Evolutionary conservation across 2,113 vertebrate species (phyloP).

Genomic region (Rutilus rutilus): DNA sequence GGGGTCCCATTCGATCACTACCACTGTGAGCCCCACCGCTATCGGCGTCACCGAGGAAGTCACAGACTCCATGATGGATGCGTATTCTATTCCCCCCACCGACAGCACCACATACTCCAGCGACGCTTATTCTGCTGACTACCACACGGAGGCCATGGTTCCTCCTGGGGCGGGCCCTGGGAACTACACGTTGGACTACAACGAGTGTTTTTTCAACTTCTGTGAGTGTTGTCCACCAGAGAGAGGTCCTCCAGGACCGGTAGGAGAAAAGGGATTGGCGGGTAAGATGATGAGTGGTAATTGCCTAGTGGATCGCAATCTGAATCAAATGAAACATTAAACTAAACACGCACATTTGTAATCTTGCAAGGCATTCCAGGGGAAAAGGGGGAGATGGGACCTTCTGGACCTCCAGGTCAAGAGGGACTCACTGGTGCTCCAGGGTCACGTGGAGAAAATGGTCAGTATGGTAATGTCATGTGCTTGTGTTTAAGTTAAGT

Average conservation of each 20-base stretch:
- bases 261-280: constrained; percentile 76
- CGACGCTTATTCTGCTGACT: constrained; percentile 65
- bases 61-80: constrained; percentile 69
- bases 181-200: constrained; percentile 83
- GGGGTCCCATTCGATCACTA: constrained; percentile 59
- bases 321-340: not conserved
- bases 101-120: constrained; percentile 69
- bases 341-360: not conserved
- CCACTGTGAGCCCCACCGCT: constrained; percentile 58
- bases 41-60: constrained; percentile 61
- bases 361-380: constrained; percentile 80
- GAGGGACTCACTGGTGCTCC: constrained; percentile 78
- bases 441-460: constrained; percentile 85
- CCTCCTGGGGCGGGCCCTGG: constrained; percentile 71
- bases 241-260: constrained; percentile 76
- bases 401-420: constrained; percentile 71
- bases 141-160: constrained; percentile 69
- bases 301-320: not conserved
- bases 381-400: constrained; percentile 80
- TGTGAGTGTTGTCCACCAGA: constrained; percentile 87
- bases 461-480: constrained; percentile 63
- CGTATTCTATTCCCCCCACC: constrained; percentile 51
- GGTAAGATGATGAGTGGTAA: constrained; percentile 70
- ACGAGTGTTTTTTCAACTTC: constrained; percentile 89
- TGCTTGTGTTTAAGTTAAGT: not conserved